Evolutionary conservation across 2,797 vertebrate species (phyloP), one percentile per base, ranked within the genome.

Genomic region (Urophycis tenuis): DNA sequence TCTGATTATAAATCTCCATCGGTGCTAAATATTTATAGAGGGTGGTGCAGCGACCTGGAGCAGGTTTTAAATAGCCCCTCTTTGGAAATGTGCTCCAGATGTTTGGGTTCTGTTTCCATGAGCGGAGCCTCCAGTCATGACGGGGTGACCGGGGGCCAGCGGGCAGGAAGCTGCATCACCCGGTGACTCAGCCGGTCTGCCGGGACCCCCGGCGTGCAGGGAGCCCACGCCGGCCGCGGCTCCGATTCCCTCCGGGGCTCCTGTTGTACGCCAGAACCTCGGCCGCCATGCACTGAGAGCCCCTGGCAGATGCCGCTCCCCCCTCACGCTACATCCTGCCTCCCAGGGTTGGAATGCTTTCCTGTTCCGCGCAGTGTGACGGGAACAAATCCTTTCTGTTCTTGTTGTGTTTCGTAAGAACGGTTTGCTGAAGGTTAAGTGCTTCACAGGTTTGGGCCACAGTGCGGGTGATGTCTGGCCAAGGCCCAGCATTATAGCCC

Each of bases 1-100:
- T 80, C 36, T 79, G 75, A 82, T 81, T 84, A 79, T 75, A 29
- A 86, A 87, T 36, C 39, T 83, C 86, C 81, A 81, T 84, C 83
- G 82, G 77, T 71, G 79, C 82, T 88, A 90, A 90, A 91, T 90
- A 91, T 90, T 91, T 89, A 90, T 88, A 87, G 81, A 82, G 76
- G 10, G 6, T 1, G 78, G 79, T 86, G 90, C 88, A 91, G 88
- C 87, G 84, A 90, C 87, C 80, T 30, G 84, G 84, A 81, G 78
- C 87, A 83, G 87, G 88, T 87, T 90, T 85, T 87, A 87, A 91
- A 90, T 89, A 84, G 85, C 82, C 84, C 83, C 77, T 75, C 81
- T 86, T 89, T 73, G 79, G 85, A 90, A 89, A 90, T 83, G 78
- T 81, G 72, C 22, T 86, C 88, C 90, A 92, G 91, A 91, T 91